Evolutionary conservation across 2,113 vertebrate species (phyloP).

Genomic region (Myrmophylax atrothorax): DNA sequence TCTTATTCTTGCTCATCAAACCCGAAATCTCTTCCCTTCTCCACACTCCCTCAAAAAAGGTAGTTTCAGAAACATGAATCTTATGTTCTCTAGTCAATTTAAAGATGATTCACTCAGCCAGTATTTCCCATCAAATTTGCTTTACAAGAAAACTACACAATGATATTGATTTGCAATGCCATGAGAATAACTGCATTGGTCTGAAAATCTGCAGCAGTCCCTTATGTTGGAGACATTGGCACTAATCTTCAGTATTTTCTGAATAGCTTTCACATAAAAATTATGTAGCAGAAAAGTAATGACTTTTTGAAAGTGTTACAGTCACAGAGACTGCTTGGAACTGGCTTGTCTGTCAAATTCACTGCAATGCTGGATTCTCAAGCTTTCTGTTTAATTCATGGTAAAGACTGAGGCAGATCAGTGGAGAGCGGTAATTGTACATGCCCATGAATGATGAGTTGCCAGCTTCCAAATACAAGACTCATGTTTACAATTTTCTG

Average conservation of each 20-base stretch:
- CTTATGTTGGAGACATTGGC: not conserved
- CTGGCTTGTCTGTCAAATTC: not conserved
- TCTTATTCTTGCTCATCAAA: not conserved
- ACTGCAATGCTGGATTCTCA: not conserved
- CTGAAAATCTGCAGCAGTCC: not conserved
- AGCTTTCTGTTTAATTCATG: not conserved
- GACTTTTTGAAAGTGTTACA: not conserved
- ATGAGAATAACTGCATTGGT: not conserved
- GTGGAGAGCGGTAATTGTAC: not conserved
- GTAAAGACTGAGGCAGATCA: not conserved
- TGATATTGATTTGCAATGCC: not conserved
- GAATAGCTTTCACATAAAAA: not conserved
- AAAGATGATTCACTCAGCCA: not conserved
- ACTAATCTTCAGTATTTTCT: not conserved
- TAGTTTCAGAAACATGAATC: not conserved
- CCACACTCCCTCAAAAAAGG: not conserved
- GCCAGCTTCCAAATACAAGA: not conserved
- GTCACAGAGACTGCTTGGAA: not conserved
- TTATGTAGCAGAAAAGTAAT: not conserved
- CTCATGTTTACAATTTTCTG: not conserved
- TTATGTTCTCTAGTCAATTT: not conserved
- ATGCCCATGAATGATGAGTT: not conserved
- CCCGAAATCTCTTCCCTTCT: not conserved
- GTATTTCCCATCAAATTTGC: not conserved
- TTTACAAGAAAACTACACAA: not conserved